These are phyloP conservation scores for Peromyscus nudipes DNA, from an alignment of 2,797 vertebrate species.

Conservation along the genomic window DNA sequence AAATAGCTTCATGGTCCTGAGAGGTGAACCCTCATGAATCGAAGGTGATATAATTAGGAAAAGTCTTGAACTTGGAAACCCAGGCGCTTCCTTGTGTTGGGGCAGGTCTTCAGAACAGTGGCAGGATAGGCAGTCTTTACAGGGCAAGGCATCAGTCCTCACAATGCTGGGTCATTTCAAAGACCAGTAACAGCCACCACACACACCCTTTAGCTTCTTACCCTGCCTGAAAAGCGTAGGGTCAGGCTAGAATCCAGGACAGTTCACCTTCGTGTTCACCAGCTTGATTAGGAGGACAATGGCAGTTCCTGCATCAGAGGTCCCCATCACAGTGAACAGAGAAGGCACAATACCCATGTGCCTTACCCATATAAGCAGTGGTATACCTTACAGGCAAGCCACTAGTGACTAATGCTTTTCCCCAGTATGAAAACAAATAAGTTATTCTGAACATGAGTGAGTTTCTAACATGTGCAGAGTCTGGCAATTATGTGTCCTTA, in stretches of 20 bases:
- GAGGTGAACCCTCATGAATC: not conserved
- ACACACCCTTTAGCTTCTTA: not conserved
- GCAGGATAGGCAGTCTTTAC: not conserved
- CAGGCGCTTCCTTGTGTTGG: not conserved
- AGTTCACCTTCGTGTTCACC: not conserved
- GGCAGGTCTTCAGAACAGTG: not conserved
- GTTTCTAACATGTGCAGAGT: not conserved
- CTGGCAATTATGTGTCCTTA: not conserved
- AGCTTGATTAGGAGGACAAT: not conserved
- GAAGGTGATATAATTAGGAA: not conserved
- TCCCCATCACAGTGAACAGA: not conserved
- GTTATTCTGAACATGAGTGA: not conserved
- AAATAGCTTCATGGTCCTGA: slow-evolving; percentile 45
- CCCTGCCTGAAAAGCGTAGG: not conserved
- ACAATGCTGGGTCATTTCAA: not conserved
- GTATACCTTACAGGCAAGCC: not conserved
- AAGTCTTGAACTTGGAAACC: slow-evolving; percentile 28
- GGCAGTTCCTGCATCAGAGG: not conserved
- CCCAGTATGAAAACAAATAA: not conserved
- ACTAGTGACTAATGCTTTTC: not conserved
- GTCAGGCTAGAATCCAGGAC: not conserved
- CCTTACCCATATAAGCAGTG: not conserved
- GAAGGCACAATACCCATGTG: not conserved
- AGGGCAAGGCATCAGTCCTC: fast-evolving
- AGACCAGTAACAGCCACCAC: not conserved